Evolutionary conservation across 2,888 invertebrate genomes (phyloP), one percentile per base, ranked within the genome.

Genomic region (Drosophila paracracens): DNA sequence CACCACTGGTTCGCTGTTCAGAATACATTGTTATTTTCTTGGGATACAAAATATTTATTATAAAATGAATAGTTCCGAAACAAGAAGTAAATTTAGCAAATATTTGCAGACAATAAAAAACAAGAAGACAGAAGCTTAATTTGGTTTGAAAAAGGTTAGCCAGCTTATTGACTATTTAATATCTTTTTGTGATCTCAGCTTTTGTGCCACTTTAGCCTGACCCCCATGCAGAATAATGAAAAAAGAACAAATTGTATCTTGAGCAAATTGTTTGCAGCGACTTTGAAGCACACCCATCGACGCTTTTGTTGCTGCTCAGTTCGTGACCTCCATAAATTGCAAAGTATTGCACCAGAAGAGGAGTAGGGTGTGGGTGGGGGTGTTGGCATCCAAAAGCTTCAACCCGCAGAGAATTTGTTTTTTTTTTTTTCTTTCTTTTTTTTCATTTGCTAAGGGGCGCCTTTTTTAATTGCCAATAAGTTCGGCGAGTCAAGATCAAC

Each of bases 391-490:
- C 51, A 36, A 70, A 56, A 31, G 51, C 35, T 43, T 58, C 18
- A 35, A 48, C 3, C 29, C 56, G 38, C 31, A 38, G 53, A 50
- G 59, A 35, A 54, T 36, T 60, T 21, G 13, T 46, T 36, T 51
- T 61, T 38, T 46, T 21, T 4, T 61, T 38, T 46, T 8, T 33
- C 31, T 4, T 33, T 33, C 31, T 8, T 33, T 52, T 21, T 6
- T n/a, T n/a, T 40, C 2, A 11, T 43, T 43, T 43, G 40, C 10
- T 16, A 4, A 7, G 54, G 11, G 66, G 59, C 70, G 66, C 67
- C 67, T 51, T 36, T 65, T 70, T 80, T 78, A 78, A 78, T 78
- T 80, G 83, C 86, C 79, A 88, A 83, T 88, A 82, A 85, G 77
- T 85, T 79, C 65, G 35, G 43, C 62, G 61, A 74, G 66, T 74